Percentiles rank a stretch among this genome's conserved stretches.
These are phyloP conservation scores for Poeciliopsis presidionis DNA, from an alignment of 2,797 vertebrate species.

Conservation along the genomic window DNA sequence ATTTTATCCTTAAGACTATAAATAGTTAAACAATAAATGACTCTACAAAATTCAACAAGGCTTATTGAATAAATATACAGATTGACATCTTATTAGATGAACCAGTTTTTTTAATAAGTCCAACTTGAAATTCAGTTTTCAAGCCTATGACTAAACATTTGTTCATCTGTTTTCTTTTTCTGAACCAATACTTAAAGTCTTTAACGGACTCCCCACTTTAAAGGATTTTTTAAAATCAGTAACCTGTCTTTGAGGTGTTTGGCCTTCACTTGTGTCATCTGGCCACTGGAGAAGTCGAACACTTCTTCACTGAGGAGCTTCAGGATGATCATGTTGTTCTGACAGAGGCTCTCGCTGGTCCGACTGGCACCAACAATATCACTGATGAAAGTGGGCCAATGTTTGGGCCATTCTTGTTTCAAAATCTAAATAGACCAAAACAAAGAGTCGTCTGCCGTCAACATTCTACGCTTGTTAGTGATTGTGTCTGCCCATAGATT, in stretches of 20 bases:
- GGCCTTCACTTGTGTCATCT: conserved; percentile 99
- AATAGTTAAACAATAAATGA: background rate
- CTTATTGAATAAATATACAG: background rate
- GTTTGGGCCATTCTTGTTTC: conserved; percentile 99
- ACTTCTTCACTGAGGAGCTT: conserved; percentile 98
- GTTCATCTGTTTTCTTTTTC: background rate
- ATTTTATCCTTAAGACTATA: background rate
- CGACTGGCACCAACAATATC: conserved; percentile 98
- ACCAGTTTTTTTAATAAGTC: background rate
- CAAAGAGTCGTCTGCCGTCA: background rate
- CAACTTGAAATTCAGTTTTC: background rate
- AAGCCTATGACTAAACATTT: background rate
- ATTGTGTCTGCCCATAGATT: background rate
- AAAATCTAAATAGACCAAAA: conserved; percentile 84
- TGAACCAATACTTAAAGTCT: background rate
- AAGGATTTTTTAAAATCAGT: background rate
- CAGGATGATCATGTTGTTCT: conserved; percentile 99
- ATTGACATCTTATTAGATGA: background rate
- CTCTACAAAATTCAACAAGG: background rate
- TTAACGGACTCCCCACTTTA: background rate
- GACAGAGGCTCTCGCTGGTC: conserved; percentile 97
- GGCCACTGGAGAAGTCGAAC: conserved; percentile 98
- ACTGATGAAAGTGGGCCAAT: conserved; percentile 99
- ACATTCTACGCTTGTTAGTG: background rate
- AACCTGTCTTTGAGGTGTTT: conserved; percentile 99